phyloP scores from a whole-genome alignment of 2,113 vertebrate genomes.

The Actenoides lindsayi region DNA sequence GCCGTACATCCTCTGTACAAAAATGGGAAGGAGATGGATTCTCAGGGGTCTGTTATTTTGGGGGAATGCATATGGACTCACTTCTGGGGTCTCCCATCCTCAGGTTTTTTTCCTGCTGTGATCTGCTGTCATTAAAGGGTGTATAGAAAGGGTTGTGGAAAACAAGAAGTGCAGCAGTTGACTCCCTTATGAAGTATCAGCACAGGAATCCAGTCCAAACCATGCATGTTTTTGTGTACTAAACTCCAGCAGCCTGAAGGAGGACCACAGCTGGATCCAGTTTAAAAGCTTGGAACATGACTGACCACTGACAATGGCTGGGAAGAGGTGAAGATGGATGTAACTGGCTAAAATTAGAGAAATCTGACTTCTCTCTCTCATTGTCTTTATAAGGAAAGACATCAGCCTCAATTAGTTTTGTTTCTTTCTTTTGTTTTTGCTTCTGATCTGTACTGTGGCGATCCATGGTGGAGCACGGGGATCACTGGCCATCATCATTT shows the following conservation, averaged over 20 bases:
- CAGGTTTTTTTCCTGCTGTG: not conserved
- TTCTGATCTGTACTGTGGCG: not conserved
- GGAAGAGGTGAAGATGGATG: not conserved
- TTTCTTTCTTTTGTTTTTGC: not conserved
- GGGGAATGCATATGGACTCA: not conserved
- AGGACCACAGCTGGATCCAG: not conserved
- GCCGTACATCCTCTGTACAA: not conserved
- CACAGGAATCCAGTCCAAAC: not conserved
- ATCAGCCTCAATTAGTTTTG: not conserved
- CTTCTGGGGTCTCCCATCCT: not conserved
- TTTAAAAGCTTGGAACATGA: not conserved
- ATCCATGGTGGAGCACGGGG: rapidly evolving
- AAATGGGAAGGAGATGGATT: not conserved
- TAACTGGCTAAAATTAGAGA: not conserved
- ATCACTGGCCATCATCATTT: not conserved
- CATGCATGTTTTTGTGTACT: not conserved
- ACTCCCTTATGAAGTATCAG: not conserved
- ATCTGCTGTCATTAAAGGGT: not conserved
- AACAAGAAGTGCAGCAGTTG: not conserved
- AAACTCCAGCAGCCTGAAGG: not conserved
- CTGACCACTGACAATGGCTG: not conserved
- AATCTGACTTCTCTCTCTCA: not conserved
- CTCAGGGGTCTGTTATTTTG: not conserved
- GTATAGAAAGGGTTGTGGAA: not conserved
- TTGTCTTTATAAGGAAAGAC: not conserved